Evolutionary conservation across 1,140 invertebrate genomes (phyloP), one percentile per base, ranked within the genome.

Genomic region (Euwallacea similis): DNA sequence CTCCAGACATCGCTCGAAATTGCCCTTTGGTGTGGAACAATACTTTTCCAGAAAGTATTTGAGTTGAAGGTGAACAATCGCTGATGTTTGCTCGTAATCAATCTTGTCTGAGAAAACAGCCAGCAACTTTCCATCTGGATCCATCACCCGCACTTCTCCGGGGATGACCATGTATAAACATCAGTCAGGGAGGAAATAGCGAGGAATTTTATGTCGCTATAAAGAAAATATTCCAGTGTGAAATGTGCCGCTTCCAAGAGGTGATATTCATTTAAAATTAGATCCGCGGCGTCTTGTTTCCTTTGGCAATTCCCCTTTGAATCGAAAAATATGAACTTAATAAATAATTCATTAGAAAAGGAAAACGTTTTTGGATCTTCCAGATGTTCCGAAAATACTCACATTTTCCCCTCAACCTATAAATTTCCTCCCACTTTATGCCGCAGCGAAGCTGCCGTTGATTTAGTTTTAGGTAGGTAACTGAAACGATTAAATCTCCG

Each of bases 1-100:
- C 42, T 41, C 7, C 42, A 63, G 61, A 63, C 42, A 46, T 13
- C 47, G 61, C 15, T 41, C n/a, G 42, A 50, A 63, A 63, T 63
- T 63, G 44, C 61, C 44, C 61, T 50, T 47, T 63, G 46, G 61
- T 63, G 8, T 50, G 43, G 43, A 63, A 63, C 16, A 63, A 63
- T 63, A 63, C 47, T 43, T 53, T 53, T 15, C 11, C 7, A 33
- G 46, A 13, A 50, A 50, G 46, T 50, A 50, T 50, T 7, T 50
- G 9, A 33, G 46, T 50, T 10, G 9, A 10, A 50, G 46, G 46
- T 50, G 46, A 50, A 50, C 46, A 50, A 50, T 50, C 46, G 46
- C 6, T 50, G 0, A 50, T 50, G 46, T 50, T 50, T 50, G 46
- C 46, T 1, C 46, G 46, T 50, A 50, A 50, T 50, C 46, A 50